Evolutionary conservation across 2,113 vertebrate genomes (phyloP).

Genomic region (Poeciliopsis occidentalis): DNA sequence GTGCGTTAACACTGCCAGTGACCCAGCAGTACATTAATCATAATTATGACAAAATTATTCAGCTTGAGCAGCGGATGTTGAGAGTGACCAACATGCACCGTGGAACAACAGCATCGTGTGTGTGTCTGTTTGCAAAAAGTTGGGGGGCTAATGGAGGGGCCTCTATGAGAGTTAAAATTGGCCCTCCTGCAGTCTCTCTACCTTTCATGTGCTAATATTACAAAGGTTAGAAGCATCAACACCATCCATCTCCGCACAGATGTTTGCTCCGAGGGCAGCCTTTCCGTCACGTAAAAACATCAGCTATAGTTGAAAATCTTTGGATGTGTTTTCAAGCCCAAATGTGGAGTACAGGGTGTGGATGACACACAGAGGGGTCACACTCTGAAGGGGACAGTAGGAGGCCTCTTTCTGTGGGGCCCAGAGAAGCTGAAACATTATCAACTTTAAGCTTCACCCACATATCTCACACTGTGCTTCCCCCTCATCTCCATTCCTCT

Average conservation of each 20-base stretch:
- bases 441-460: constrained; percentile 46
- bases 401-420: constrained; percentile 58
- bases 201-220: constrained; percentile 79
- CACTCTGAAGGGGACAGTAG: constrained; percentile 40
- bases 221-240: constrained; percentile 65
- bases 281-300: constrained; percentile 39
- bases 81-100: constrained; percentile 55
- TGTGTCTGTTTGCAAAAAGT: constrained; percentile 64
- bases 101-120: constrained; percentile 61
- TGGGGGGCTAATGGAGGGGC: constrained; percentile 69
- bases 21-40: constrained; percentile 70
- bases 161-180: constrained; percentile 53
- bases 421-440: constrained; percentile 38
- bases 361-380: constrained; percentile 60
- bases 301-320: constrained; percentile 43
- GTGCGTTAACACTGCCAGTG: constrained; percentile 62
- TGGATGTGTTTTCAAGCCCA: constrained; percentile 49
- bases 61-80: constrained; percentile 50
- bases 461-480: constrained; percentile 49
- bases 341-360: constrained; percentile 43
- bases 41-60: constrained; percentile 72
- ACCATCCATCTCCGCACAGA: constrained; percentile 64
- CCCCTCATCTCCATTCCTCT: constrained; percentile 57
- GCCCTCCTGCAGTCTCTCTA: constrained; percentile 66
- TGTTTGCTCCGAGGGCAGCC: constrained; percentile 45